Evolutionary conservation across 2,113 vertebrate genomes (phyloP).

Genomic region (Cephalopterus ornatus): DNA sequence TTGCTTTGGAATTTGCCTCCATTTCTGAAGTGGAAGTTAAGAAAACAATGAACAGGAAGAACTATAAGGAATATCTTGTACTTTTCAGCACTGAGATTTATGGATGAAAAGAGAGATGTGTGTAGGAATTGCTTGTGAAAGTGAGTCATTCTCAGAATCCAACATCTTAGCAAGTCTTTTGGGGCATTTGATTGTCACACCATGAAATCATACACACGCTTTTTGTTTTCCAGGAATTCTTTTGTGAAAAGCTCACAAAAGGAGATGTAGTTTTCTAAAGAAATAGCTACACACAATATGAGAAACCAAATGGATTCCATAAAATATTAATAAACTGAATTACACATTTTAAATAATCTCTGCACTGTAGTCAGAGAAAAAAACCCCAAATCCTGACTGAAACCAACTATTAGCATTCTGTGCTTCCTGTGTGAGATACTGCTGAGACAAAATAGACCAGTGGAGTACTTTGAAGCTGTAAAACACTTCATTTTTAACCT

Average conservation of each 20-base stretch:
- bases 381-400: background rate
- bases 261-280: background rate
- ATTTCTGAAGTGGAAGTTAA: background rate
- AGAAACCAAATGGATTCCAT: background rate
- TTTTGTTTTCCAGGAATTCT: background rate
- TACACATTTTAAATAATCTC: background rate
- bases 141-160: background rate
- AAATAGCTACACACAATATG: background rate
- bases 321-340: background rate
- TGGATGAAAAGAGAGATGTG: background rate
- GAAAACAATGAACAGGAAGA: background rate
- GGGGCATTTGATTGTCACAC: background rate
- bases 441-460: background rate
- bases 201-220: background rate
- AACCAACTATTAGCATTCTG: background rate
- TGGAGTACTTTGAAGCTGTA: background rate
- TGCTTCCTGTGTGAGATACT: background rate
- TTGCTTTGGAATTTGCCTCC: background rate
- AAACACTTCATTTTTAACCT: slow-evolving; percentile 13
- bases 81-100: background rate
- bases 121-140: background rate
- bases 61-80: background rate
- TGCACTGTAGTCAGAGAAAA: background rate
- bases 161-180: background rate
- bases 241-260: background rate